Conservation (phyloP, 1,140 invertebrate genomes). For the Dreissena polymorpha region DNA sequence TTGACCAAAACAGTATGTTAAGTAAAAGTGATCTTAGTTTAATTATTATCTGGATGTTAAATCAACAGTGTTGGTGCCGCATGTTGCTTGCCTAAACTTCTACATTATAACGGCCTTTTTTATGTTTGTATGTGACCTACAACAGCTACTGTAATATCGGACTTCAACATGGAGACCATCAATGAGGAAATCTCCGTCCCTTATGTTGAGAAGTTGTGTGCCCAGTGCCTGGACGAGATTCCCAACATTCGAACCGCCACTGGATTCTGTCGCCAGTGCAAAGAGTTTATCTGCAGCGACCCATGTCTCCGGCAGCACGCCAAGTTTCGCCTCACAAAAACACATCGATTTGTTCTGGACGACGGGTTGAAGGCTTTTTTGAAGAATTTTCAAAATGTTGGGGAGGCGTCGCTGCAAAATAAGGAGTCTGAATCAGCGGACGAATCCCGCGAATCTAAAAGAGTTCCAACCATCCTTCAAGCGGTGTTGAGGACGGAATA, state of each 20-base stretch:
- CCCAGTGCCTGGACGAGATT: constrained; percentile 49
- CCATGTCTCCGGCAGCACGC: constrained; percentile 33
- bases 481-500: constrained; percentile 29
- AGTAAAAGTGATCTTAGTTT: no score
- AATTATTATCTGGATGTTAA: no score
- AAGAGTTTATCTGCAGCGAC: constrained; percentile 40
- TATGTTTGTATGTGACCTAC: no score
- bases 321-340: constrained; percentile 24
- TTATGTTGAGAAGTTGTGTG: constrained; percentile 17
- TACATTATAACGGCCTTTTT: no score
- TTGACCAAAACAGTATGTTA: no score
- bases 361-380: constrained; percentile 20
- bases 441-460: not conserved
- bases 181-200: no score
- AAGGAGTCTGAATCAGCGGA: not conserved
- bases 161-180: no score
- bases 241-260: not conserved
- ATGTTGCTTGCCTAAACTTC: no score
- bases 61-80: no score
- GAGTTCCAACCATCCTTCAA: not conserved
- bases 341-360: constrained; percentile 17
- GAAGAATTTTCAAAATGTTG: not conserved
- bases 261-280: constrained; percentile 41
- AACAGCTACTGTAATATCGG: no score
- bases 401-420: no score